Base-by-base conservation (phyloP, 2,113 vertebrate species). In the Leptocoma aspasia region DNA sequence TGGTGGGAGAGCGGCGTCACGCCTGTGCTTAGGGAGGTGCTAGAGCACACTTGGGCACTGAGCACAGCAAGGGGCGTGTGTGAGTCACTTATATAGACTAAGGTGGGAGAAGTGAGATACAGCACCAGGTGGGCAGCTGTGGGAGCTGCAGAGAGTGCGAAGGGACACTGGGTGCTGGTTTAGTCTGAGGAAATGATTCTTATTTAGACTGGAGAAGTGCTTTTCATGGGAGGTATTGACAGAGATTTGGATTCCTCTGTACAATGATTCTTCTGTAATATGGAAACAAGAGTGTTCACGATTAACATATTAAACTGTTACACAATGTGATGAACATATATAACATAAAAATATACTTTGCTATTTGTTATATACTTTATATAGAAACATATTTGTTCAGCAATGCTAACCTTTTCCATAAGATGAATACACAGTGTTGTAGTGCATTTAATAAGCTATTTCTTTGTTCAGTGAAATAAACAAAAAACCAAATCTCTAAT, bases 1-100 rank as follows among this genome's bases (percentile, higher is more conserved):
- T 39, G 15, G 47, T n/a, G 20, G 30, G 50, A 65, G n/a, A 60
- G 49, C 42, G 13, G 13, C 1, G 0, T 8, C 23, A 6, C 1
- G 13, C 9, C 61, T 64, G 23, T 63, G 49, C 39, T 44, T 16
- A 35, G 19, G 9, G 35, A 19, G 5, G 5, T 60, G 44, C 72
- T 35, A 9, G 53, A 60, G 56, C 75, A 52, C 31, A 4, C 47
- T 37, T 39, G 28, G 71, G 63, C 31, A 2, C 26, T 4, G 66
- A 52, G 10, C 5, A 10, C 15, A 5, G 5, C 6, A 2, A 13
- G 20, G 16, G 17, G 1, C 9, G 3, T 60, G 85, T 63, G 7
- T 65, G 89, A 68, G 53, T 24, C 52, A 49, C 3, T 1, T 22
- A 12, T 39, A 8, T 24, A 71, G 79, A 37, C 49, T 52, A 1